phyloP scores from a whole-genome alignment of 2,888 invertebrate species.

The Agapostemon virescens region DNA sequence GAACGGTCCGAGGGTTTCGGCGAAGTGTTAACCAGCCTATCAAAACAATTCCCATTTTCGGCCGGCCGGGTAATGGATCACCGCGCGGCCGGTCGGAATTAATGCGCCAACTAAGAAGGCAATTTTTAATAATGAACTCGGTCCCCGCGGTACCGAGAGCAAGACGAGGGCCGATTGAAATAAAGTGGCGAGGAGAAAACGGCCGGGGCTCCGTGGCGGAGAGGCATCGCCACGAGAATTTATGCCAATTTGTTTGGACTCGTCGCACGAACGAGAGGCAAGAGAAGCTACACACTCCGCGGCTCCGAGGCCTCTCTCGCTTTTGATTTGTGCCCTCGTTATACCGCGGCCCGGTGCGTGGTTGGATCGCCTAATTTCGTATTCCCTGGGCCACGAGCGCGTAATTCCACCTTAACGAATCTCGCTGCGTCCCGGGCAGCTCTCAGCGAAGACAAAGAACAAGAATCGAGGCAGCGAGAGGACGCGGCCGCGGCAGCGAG shows the following conservation, averaged over 20 bases:
- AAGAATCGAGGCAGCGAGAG: background rate
- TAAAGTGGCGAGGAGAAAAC: conserved; percentile 12
- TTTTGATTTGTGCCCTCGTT: conserved; percentile 77
- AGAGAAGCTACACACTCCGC: conserved; percentile 61
- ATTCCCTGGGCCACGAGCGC: conserved; percentile 69
- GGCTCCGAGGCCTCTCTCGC: conserved; percentile 56
- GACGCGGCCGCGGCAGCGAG: background rate
- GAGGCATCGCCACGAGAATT: conserved; percentile 66
- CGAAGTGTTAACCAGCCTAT: background rate
- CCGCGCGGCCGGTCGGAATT: background rate
- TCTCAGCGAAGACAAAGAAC: background rate
- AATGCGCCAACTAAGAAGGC: conserved; percentile 1
- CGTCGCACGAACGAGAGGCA: conserved; percentile 62
- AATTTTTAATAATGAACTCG: conserved; percentile 12
- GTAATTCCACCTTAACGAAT: conserved; percentile 74
- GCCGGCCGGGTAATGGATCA: background rate
- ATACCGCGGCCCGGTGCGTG: conserved; percentile 59
- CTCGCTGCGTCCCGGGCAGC: conserved; percentile 50
- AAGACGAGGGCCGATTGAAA: conserved; percentile 16
- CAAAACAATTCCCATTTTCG: conserved; percentile 2
- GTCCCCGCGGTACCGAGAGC: background rate
- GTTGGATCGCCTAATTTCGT: conserved; percentile 68
- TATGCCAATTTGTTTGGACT: conserved; percentile 76
- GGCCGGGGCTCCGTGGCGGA: background rate
- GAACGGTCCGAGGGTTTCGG: background rate